phyloP scores from a whole-genome alignment of 2,797 vertebrate genomes.

The Poeciliopsis turneri region DNA sequence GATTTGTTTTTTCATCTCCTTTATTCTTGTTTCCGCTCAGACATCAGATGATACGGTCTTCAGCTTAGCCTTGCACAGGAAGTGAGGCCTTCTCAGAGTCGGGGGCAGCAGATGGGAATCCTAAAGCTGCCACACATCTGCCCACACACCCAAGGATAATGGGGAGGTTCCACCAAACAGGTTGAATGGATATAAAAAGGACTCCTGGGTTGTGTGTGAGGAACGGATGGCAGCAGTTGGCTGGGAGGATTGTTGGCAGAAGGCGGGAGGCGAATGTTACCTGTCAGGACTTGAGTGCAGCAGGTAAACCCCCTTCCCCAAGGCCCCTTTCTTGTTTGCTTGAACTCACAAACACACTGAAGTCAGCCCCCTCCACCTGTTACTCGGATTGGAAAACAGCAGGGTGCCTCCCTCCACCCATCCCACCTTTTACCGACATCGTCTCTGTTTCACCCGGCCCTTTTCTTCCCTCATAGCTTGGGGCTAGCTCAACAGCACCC shows the following conservation, averaged over 20 bases:
- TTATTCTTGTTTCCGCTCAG: conserved; percentile 39
- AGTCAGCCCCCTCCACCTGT: conserved; percentile 75
- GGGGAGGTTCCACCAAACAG: conserved; percentile 55
- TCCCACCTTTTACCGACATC: conserved; percentile 36
- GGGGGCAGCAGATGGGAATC: conserved; percentile 80
- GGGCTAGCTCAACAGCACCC: conserved; percentile 26
- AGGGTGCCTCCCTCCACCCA: conserved; percentile 55
- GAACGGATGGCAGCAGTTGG: conserved; percentile 44
- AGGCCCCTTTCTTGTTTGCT: conserved; percentile 62
- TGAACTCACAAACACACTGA: conserved; percentile 25
- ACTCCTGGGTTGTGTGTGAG: conserved; percentile 32
- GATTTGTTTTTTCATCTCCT: conserved; percentile 12
- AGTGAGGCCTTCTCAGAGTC: conserved; percentile 52
- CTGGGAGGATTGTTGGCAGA: conserved; percentile 24
- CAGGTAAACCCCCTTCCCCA: conserved; percentile 80
- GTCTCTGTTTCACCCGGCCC: conserved; percentile 45
- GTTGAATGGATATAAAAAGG: conserved; percentile 60
- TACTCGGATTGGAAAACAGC: conserved; percentile 58
- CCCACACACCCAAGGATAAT: conserved; percentile 44
- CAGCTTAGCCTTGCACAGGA: conserved; percentile 23
- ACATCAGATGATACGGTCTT: conserved; percentile 27
- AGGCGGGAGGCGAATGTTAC: conserved; percentile 55
- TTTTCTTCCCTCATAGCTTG: conserved; percentile 34
- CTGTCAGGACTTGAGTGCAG: conserved; percentile 81
- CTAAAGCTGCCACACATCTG: conserved; percentile 67